Base-by-base conservation (phyloP, 2,888 invertebrate species). In the Brachyptera putata region DNA sequence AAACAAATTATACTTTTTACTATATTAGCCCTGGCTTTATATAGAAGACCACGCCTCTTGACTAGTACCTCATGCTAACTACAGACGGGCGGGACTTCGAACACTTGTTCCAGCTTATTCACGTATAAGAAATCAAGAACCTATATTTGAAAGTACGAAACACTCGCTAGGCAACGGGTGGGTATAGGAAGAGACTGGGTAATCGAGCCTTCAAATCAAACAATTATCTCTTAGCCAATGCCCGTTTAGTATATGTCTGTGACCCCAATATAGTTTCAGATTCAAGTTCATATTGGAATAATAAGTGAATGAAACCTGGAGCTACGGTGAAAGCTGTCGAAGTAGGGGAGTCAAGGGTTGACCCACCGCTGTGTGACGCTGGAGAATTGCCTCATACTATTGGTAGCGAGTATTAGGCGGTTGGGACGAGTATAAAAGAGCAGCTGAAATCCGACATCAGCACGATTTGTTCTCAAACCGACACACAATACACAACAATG, bases 391-490 rank as follows among this genome's bases (percentile, higher is more conserved):
- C 34, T 53, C 36, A 53, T 22, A 34, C 9, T 21, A 4, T 30
- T 7, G 30, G 22, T 21, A 22, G n/a, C n/a, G n/a, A n/a, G n/a
- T n/a, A n/a, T n/a, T 48, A 22, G 48, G 9, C 48, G 25, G 11
- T 21, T 16, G 14, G 2, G 24, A 4, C 30, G 53, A 9, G 36
- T 53, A 53, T 53, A 53, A 53, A 53, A 53, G 36, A 13, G 18
- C 16, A 9, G 21, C 11, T 13, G 34, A 53, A 21, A 34, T 2
- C 21, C 53, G 53, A 53, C 53, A 21, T 34, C 53, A 9, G 36
- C 36, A 53, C 53, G 53, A 53, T 53, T 53, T 53, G 53, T 16
- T 36, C 16, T 34, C 53, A 36, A 53, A 30, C 53, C 22, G 22
- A 34, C 34, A 36, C 14, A 36, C 34, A 16, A 36, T 22, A 36